Conservation (phyloP, 2,888 invertebrate species). For the Lamellibrachia columna region DNA sequence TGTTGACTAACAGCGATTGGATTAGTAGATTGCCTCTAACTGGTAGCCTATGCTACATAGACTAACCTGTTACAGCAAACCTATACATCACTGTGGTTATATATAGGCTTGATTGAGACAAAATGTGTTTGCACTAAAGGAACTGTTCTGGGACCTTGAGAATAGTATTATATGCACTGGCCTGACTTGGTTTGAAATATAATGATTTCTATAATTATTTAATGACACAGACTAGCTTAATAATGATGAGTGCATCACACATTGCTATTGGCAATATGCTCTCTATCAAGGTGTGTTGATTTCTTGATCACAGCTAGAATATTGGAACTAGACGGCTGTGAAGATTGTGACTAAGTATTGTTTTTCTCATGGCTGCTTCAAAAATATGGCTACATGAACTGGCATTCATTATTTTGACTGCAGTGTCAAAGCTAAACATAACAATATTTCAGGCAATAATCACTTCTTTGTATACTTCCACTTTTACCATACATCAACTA, state of each 20-base stretch:
- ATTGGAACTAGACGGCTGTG: background rate
- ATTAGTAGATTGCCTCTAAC: too few species aligned
- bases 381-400: background rate
- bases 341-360: background rate
- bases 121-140: background rate
- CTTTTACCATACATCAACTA: too few species aligned
- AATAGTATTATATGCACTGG: background rate
- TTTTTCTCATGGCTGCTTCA: background rate
- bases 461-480: background rate
- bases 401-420: background rate
- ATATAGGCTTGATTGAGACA: background rate
- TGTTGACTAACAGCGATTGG: too few species aligned
- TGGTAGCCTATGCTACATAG: too few species aligned
- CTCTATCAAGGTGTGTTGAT: background rate
- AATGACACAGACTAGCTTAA: background rate
- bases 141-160: background rate
- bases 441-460: background rate
- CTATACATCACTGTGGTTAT: background rate
- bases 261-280: background rate
- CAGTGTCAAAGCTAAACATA: background rate
- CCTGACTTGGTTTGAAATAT: background rate
- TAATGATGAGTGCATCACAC: background rate
- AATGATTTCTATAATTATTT: background rate
- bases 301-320: background rate
- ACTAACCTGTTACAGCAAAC: background rate